Evolutionary conservation across 1,140 invertebrate species (phyloP).

Genomic region (Hypsibius dujardini): DNA sequence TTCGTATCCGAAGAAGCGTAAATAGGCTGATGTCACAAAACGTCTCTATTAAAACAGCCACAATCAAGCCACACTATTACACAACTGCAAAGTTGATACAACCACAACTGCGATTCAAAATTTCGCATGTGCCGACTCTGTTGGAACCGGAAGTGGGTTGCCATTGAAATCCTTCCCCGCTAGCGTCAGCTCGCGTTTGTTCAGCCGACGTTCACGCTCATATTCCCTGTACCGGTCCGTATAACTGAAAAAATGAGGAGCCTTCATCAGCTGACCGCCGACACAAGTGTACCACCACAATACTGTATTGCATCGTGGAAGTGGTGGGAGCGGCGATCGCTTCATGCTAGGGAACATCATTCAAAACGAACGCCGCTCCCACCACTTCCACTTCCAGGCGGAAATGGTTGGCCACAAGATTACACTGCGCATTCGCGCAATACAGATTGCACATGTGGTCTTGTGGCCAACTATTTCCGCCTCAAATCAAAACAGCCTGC

Average conservation of each 20-base stretch:
- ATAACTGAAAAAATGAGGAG: constrained; percentile 44
- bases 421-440: no score
- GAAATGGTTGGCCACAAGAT: no score
- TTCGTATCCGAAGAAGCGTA: background rate
- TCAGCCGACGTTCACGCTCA: constrained; percentile 63
- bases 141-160: constrained; percentile 17
- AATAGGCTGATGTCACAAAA: background rate
- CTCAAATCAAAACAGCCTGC: no score
- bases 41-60: background rate
- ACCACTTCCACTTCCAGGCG: no score
- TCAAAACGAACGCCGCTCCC: no score
- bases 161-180: constrained; percentile 29
- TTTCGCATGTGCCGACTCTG: background rate
- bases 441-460: no score
- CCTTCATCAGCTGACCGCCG: background rate
- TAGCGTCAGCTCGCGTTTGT: constrained; percentile 39
- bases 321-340: no score
- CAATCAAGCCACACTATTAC: background rate
- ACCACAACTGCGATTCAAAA: background rate
- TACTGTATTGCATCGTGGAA: no score
- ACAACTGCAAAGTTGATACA: background rate
- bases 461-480: no score
- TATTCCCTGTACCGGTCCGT: constrained; percentile 72
- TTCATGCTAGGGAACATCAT: no score
- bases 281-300: no score